These are phyloP conservation scores for Otolemur garnettii DNA, from an alignment of 2,113 vertebrate species.

Conservation along the genomic window DNA sequence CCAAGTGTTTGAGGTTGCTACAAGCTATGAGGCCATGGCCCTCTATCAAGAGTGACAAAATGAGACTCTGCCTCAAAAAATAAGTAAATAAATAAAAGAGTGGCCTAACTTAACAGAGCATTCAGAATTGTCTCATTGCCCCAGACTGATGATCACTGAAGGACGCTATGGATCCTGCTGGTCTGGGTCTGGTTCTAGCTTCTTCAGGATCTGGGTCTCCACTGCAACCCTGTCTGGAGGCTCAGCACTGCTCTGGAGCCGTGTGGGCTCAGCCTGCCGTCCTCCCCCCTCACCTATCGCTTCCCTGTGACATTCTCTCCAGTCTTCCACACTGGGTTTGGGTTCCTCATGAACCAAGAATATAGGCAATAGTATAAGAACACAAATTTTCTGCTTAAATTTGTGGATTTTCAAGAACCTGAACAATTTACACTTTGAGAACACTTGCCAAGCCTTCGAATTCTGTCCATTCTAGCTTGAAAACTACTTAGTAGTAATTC, in stretches of 20 bases:
- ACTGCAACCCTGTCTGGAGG: not conserved
- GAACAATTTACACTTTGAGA: slow-evolving; percentile 43
- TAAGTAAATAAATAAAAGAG: not conserved
- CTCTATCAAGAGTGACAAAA: too few relatives aligned
- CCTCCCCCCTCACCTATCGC: too few relatives aligned
- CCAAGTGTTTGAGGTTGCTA: too few relatives aligned
- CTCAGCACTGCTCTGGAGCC: not conserved
- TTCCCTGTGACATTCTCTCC: not conserved
- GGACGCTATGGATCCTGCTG: not conserved
- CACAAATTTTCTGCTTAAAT: not conserved
- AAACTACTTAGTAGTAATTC: slow-evolving; percentile 42
- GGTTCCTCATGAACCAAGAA: not conserved
- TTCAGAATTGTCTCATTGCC: not conserved
- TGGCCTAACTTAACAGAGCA: not conserved
- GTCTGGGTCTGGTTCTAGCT: not conserved
- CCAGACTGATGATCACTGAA: not conserved
- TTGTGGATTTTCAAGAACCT: slow-evolving; percentile 28
- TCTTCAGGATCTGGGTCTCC: not conserved
- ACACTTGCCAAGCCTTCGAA: not conserved
- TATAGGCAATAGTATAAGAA: not conserved
- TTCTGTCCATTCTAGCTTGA: slow-evolving; percentile 45
- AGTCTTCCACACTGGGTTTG: not conserved
- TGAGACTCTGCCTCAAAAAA: too few relatives aligned
- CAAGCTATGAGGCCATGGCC: too few relatives aligned
- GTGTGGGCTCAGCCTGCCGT: not conserved